These are phyloP conservation scores for Lamprotornis superbus DNA, from an alignment of 2,113 vertebrate species.

Conservation along the genomic window DNA sequence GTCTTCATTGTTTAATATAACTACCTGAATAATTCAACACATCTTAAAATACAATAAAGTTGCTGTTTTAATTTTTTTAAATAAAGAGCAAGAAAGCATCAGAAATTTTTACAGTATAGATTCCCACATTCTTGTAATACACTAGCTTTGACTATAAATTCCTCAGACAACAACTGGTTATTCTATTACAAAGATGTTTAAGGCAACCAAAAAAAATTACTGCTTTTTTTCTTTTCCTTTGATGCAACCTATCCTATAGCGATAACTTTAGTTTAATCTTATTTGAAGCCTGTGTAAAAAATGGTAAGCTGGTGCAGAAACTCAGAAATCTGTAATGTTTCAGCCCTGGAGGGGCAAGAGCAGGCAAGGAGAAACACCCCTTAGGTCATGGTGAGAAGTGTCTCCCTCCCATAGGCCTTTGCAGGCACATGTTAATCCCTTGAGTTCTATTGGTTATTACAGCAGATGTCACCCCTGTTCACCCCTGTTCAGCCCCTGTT, in stretches of 20 bases:
- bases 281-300: not conserved
- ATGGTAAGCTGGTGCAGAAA: not conserved
- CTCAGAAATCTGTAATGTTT: too few relatives aligned
- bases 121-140: not conserved
- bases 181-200: not conserved
- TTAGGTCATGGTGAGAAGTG: too few relatives aligned
- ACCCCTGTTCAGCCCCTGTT: too few relatives aligned
- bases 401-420: too few relatives aligned
- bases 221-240: not conserved
- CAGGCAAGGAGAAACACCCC: too few relatives aligned
- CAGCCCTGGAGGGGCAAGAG: too few relatives aligned
- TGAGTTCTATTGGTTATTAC: too few relatives aligned
- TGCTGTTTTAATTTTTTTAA: not conserved
- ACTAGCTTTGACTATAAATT: not conserved
- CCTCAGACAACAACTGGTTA: not conserved
- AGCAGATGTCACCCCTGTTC: too few relatives aligned
- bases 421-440: too few relatives aligned
- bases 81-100: not conserved
- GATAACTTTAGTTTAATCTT: not conserved
- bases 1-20: not conserved
- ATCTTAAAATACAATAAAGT: not conserved
- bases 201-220: not conserved
- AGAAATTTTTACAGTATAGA: not conserved
- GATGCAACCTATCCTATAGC: not conserved
- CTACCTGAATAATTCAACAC: not conserved